Percentiles rank a stretch among this genome's conserved stretches.
phyloP scores from a whole-genome alignment of 1,140 invertebrate species.

The Cataglyphis hispanica region DNA sequence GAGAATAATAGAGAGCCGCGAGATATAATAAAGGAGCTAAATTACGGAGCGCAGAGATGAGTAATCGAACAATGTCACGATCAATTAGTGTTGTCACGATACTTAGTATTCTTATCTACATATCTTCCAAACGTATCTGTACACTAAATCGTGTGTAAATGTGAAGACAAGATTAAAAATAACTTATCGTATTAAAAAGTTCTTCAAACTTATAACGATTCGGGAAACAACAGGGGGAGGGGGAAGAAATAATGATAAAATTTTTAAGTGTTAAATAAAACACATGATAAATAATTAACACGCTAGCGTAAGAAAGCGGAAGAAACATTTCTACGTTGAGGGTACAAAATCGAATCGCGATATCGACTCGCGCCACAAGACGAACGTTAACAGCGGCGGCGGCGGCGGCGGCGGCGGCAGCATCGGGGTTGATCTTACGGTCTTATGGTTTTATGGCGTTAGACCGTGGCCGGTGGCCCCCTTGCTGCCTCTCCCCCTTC shows the following conservation, averaged over 20 bases:
- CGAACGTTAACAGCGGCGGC: slow-evolving; percentile 30
- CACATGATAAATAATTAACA: neutral
- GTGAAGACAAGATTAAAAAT: neutral
- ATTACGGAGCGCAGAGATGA: neutral
- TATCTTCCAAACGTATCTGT: slow-evolving; percentile 14
- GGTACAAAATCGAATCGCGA: slow-evolving; percentile 36
- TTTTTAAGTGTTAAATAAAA: neutral
- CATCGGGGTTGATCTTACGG: slow-evolving; percentile 68
- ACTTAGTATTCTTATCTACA: slow-evolving; percentile 17
- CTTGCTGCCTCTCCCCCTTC: no score
- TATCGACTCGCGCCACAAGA: slow-evolving; percentile 39
- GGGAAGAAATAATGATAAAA: neutral
- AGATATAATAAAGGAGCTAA: slow-evolving; percentile 65
- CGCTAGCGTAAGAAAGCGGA: neutral
- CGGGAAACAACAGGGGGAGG: neutral
- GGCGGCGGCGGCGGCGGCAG: slow-evolving; percentile 29
- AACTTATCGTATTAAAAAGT: neutral
- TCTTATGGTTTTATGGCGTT: slow-evolving; percentile 77
- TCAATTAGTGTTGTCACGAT: slow-evolving; percentile 24
- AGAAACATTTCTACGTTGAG: slow-evolving; percentile 6
- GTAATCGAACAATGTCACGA: slow-evolving; percentile 29
- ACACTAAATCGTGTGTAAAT: neutral
- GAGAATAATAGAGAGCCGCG: slow-evolving; percentile 12
- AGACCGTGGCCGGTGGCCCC: slow-evolving; percentile 73
- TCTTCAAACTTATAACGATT: neutral